phyloP scores from a whole-genome alignment of 2,888 invertebrate genomes.

The Meiosimyza decipiens region DNA sequence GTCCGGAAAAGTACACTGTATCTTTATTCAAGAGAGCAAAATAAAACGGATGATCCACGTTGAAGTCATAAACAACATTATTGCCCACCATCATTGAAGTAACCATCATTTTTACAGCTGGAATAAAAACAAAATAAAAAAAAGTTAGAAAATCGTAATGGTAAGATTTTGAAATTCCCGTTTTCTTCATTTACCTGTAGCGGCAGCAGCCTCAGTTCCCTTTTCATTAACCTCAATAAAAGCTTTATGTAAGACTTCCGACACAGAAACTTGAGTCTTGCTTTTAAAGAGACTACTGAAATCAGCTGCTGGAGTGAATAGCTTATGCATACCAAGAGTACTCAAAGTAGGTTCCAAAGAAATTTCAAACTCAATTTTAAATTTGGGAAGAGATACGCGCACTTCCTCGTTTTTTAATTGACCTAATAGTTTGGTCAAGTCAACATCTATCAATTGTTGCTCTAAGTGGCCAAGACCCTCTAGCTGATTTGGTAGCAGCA shows the following conservation, averaged over 20 bases:
- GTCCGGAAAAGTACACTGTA: constrained; percentile 58
- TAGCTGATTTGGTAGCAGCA: constrained; percentile 77
- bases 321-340: constrained; percentile 75
- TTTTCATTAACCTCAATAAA: constrained; percentile 89
- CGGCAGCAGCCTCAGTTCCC: constrained; percentile 89
- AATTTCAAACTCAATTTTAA: constrained; percentile 80
- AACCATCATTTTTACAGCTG: constrained; percentile 56
- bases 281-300: constrained; percentile 70
- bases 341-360: constrained; percentile 71
- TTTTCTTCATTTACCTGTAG: constrained; percentile 68
- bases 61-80: constrained; percentile 50
- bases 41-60: constrained; percentile 61
- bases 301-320: constrained; percentile 72
- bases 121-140: constrained; percentile 17
- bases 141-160: too few relatives aligned
- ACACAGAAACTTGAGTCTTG: constrained; percentile 65
- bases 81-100: constrained; percentile 22
- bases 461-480: constrained; percentile 75
- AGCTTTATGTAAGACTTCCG: constrained; percentile 84
- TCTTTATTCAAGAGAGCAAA: constrained; percentile 55
- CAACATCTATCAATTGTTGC: constrained; percentile 70
- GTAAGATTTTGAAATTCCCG: rapidly evolving
- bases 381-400: constrained; percentile 77
- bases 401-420: constrained; percentile 69
- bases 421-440: constrained; percentile 69